These are phyloP conservation scores for Ochropleura leucogaster DNA, from an alignment of 2,888 invertebrate genomes.

Conservation along the genomic window DNA sequence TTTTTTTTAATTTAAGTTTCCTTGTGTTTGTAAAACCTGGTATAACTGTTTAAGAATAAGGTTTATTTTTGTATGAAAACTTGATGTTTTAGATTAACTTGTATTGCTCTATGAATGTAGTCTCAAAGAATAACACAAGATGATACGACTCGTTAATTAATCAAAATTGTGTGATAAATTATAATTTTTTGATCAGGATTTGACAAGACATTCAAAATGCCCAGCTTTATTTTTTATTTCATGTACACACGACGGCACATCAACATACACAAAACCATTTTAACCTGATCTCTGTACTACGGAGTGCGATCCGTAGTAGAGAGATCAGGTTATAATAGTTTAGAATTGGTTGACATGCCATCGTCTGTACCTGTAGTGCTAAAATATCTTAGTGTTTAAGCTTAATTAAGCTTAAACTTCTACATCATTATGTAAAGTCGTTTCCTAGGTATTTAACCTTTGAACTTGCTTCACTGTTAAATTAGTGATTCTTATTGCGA, in stretches of 20 bases:
- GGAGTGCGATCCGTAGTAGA: no score
- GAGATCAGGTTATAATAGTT: no score
- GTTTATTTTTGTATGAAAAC: background rate
- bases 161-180: background rate
- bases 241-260: no score
- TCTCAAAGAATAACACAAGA: background rate
- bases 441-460: no score
- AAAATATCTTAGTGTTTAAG: background rate
- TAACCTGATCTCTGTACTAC: no score
- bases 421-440: no score
- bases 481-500: background rate
- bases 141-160: background rate
- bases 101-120: background rate
- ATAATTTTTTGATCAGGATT: background rate
- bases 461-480: no score
- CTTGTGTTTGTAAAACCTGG: background rate
- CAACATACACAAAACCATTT: no score
- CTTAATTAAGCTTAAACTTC: no score
- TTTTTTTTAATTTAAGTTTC: background rate
- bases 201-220: background rate
- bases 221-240: background rate
- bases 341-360: no score
- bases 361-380: no score
- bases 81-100: background rate
- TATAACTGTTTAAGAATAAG: background rate